Conservation (phyloP, 2,113 vertebrate genomes). For the Mola mola region DNA sequence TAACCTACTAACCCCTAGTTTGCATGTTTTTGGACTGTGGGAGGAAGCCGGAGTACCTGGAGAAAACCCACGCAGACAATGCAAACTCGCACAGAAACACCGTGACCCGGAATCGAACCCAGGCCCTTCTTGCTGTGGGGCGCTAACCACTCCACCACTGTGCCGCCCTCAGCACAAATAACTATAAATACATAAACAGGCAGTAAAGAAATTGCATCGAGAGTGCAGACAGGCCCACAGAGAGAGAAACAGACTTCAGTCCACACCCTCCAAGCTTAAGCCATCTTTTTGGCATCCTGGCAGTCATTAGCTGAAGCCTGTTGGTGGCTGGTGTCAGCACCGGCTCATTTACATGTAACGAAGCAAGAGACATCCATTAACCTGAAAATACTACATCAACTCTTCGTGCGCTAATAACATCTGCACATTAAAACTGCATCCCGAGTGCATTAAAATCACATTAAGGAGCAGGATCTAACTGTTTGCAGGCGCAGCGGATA, state of each 20-base stretch:
- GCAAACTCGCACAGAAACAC: too few species aligned
- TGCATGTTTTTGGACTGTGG: too few species aligned
- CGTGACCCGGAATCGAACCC: too few species aligned
- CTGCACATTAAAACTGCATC: slow-evolving; percentile 55
- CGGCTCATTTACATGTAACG: slow-evolving; percentile 55
- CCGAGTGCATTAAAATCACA: slow-evolving; percentile 61
- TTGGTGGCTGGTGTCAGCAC: slow-evolving; percentile 39
- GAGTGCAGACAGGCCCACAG: background rate
- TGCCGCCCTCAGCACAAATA: slow-evolving; percentile 27
- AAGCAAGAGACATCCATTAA: slow-evolving; percentile 53
- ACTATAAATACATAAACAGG: slow-evolving; percentile 3
- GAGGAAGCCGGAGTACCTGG: too few species aligned
- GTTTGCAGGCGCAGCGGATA: slow-evolving; percentile 26
- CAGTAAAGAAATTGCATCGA: slow-evolving; percentile 8
- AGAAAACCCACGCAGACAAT: too few species aligned
- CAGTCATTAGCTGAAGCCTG: slow-evolving; percentile 55
- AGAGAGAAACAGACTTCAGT: slow-evolving; percentile 29
- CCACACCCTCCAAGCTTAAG: slow-evolving; percentile 33
- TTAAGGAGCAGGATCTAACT: slow-evolving; percentile 54
- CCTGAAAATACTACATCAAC: slow-evolving; percentile 57
- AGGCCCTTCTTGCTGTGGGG: too few species aligned
- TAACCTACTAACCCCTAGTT: too few species aligned
- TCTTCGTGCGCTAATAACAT: slow-evolving; percentile 41
- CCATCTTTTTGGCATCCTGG: slow-evolving; percentile 33
- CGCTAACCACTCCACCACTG: too few species aligned